These are phyloP conservation scores for Galendromus occidentalis DNA, from an alignment of 1,140 invertebrate genomes.

Conservation along the genomic window DNA sequence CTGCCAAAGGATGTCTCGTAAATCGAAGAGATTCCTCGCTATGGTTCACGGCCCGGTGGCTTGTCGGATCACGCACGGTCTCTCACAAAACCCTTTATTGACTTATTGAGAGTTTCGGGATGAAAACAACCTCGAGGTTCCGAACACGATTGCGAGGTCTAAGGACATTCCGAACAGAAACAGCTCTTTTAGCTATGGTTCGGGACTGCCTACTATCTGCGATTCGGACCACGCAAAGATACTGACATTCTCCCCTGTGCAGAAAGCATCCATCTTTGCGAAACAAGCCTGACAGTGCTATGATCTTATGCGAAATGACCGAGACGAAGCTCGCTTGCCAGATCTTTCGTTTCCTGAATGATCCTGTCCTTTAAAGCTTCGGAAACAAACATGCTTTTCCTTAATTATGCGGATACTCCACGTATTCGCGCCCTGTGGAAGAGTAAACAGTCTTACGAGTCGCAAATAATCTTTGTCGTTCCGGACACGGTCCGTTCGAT, in stretches of 20 bases:
- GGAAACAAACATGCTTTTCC: background rate
- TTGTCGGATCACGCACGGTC: background rate
- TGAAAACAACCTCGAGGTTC: background rate
- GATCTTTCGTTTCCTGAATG: background rate
- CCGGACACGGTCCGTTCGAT: no score
- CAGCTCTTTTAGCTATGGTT: conserved; percentile 7
- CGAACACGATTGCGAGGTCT: background rate
- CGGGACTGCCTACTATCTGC: background rate
- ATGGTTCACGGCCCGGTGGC: background rate
- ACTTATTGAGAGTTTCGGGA: background rate
- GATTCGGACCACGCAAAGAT: background rate
- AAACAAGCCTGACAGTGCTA: background rate
- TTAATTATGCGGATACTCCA: background rate
- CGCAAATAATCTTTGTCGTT: background rate
- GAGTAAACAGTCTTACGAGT: background rate
- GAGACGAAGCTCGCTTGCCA: background rate
- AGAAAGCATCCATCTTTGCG: background rate
- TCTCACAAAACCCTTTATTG: background rate
- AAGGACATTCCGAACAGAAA: conserved; percentile 6
- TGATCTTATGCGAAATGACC: background rate
- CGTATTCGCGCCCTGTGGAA: background rate
- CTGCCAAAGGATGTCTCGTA: conserved; percentile 9
- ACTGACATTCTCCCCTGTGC: background rate
- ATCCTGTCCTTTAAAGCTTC: background rate
- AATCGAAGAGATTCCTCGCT: background rate